A percentile compares a stretch with the other conserved stretches of the same genome.
phyloP scores from a whole-genome alignment of 2,797 vertebrate species.

The Cygnus olor region DNA sequence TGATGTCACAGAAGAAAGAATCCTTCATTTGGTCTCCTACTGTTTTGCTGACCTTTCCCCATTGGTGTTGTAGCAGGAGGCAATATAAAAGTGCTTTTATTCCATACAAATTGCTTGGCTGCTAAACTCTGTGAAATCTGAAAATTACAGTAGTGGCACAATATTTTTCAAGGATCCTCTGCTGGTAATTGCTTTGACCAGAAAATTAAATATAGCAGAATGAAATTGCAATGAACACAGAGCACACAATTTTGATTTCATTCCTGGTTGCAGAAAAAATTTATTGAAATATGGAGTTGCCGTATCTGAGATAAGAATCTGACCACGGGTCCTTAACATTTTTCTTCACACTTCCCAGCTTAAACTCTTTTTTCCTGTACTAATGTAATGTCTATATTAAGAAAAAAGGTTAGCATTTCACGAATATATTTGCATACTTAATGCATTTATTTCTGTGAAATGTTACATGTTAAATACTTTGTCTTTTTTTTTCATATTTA shows the following conservation, averaged over 20 bases:
- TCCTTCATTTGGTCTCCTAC: slow-evolving; percentile 54
- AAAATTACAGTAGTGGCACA: slow-evolving; percentile 48
- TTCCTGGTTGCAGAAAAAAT: not conserved
- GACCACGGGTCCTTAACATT: not conserved
- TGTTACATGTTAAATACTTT: not conserved
- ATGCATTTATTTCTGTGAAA: not conserved
- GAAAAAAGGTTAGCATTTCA: not conserved
- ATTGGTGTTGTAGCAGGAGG: slow-evolving; percentile 54
- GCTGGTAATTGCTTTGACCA: slow-evolving; percentile 37
- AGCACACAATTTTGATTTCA: not conserved
- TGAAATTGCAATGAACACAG: slow-evolving; percentile 21
- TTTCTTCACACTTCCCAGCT: not conserved
- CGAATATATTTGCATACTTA: not conserved
- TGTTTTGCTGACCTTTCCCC: slow-evolving; percentile 67
- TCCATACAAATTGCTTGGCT: slow-evolving; percentile 54
- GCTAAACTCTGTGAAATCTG: slow-evolving; percentile 61
- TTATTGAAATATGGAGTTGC: slow-evolving; percentile 5
- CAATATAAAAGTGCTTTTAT: slow-evolving; percentile 64
- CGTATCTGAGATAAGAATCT: not conserved
- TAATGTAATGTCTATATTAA: not conserved
- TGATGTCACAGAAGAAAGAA: slow-evolving; percentile 20
- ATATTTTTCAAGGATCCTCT: slow-evolving; percentile 13
- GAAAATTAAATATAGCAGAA: slow-evolving; percentile 51
- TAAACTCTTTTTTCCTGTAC: not conserved
- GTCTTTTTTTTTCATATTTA: not conserved